A percentile compares a stretch with the other conserved stretches of the same genome.
Conservation (phyloP, 2,113 vertebrate species). For the Lepus europaeus region DNA sequence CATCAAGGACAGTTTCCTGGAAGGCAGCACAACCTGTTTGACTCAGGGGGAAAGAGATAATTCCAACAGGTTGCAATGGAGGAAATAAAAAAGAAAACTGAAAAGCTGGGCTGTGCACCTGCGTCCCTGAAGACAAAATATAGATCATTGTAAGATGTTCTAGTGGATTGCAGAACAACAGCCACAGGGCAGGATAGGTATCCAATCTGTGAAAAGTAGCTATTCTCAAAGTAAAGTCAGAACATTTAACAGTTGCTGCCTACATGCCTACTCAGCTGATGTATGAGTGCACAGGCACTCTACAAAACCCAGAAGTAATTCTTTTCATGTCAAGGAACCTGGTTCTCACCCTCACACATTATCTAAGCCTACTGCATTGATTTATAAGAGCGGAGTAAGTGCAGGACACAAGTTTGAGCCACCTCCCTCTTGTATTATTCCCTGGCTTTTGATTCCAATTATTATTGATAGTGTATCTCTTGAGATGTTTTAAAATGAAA, state of each 20-base stretch:
- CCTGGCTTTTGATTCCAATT: neutral
- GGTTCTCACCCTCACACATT: neutral
- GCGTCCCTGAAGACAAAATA: neutral
- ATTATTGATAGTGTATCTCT: neutral
- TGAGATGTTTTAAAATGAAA: neutral
- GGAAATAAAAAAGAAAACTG: neutral
- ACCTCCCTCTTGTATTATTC: neutral
- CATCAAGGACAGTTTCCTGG: neutral
- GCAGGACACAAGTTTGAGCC: neutral
- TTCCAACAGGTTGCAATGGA: too few relatives aligned
- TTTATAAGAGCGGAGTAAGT: neutral
- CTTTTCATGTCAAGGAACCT: neutral
- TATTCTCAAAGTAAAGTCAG: neutral
- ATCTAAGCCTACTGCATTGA: neutral
- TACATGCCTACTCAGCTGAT: neutral
- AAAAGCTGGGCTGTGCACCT: neutral
- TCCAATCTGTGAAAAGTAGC: neutral
- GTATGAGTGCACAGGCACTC: neutral
- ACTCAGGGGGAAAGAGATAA: neutral
- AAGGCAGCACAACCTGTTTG: neutral
- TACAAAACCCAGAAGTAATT: neutral
- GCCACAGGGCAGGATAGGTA: too few relatives aligned
- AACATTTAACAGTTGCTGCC: neutral
- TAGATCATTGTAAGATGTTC: conserved; percentile 70
- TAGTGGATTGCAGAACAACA: conserved; percentile 73